Evolutionary conservation across 2,113 vertebrate species (phyloP), one percentile per base, ranked within the genome.

Genomic region (Ia io): DNA sequence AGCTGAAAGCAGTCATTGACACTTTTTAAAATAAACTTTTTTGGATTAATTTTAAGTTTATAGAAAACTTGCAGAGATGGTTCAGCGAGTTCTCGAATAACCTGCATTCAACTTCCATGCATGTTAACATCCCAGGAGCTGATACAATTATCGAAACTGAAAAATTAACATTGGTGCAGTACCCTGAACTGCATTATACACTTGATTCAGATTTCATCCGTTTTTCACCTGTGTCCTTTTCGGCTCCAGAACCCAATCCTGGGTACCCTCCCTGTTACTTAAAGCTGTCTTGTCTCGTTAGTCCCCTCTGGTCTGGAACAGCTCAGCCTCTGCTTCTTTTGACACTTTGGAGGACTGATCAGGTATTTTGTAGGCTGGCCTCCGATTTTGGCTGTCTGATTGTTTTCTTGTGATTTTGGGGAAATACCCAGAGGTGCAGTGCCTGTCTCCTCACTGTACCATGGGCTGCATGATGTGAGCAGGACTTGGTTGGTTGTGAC

Each of bases 1-100:
- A 30, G 16, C 70, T 93, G 53, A 40, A 69, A 61, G 23, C 70
- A 65, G 35, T 79, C 70, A 44, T 70, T 42, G 59, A 56, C 20
- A 51, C 67, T 84, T 67, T 80, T 63, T 22, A 70, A 88, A 78
- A 59, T 89, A 69, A 88, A 69, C 17, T 76, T 42, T 30, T 65
- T 77, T 65, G 78, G 53, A 79, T 67, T 88, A 70, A 82, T 90
- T 92, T 86, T 61, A 80, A 40, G 42, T 91, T 56, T 59, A 65
- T 84, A 61, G 83, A 51, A 59, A 83, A 77, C 51, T 84, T 84
- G 37, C 20, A 83, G 35, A 90, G 87, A 20, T 47, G 13, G 12
- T 79, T 61, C 30, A 35, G 74, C 67, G 32, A 61, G 13, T 88
- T 74, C 63, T 40, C 2, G 0, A 47, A 73, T 73, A 59, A 40